Evolutionary conservation across 2,888 invertebrate species (phyloP), one percentile per base, ranked within the genome.

Genomic region (Oxytorus armatus): DNA sequence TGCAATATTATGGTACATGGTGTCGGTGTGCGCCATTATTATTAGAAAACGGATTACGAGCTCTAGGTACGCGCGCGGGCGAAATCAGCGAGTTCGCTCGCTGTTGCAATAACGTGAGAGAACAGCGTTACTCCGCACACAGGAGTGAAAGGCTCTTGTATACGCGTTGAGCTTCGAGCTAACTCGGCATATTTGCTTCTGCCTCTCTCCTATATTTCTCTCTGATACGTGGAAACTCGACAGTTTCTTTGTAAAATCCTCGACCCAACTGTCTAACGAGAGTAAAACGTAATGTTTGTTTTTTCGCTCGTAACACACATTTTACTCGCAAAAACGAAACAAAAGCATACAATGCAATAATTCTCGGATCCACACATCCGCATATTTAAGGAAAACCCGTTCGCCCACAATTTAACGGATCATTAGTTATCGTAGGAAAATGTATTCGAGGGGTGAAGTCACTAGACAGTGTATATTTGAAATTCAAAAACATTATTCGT

Each of bases 21-120:
- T 51, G 61, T 29, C 3, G 68, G 44, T 51, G 65, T 61, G 25
- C 68, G 57, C 75, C 61, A 79, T 73, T 69, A 82, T 83, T 80
- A 82, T 84, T 83, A 80, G 83, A 79, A 84, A 82, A 82, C 76
- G 81, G 83, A 84, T 84, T 83, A 83, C 82, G 77, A 73, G 75
- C 65, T 74, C 72, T 39, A 8, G 61, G 55, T 73, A 53, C 66
- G 49, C 55, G 53, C 51, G 59, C 59, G 47, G 57, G 65, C 77
- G 55, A 82, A 81, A 85, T 85, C 84, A 80, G 77, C 70, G 77
- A 78, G 84, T 82, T 77, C 57, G 72, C 77, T 73, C 68, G 76
- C 77, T 85, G 82, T 82, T 80, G 87, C 86, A 85, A 85, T 82
- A 77, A 83, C 87, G 86, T 85, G 86, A 83, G 87, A 86, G 85